A percentile compares a stretch with the other conserved stretches of the same genome.
Conservation (phyloP, 2,113 vertebrate genomes). For the Nibea coibor region DNA sequence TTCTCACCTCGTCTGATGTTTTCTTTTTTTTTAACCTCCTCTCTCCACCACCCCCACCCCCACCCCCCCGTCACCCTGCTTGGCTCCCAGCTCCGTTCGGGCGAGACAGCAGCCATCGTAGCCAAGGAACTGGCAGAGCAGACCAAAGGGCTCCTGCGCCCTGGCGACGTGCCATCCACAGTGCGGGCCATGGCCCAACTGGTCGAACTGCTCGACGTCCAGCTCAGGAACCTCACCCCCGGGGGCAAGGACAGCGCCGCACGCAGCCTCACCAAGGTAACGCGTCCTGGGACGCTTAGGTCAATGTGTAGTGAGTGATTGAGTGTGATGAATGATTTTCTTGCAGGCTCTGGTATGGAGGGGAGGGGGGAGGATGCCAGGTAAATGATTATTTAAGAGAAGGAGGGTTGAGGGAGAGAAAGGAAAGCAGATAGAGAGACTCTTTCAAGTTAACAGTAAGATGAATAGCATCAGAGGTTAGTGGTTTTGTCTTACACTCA, state of each 20-base stretch:
- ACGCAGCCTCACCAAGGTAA: constrained; percentile 96
- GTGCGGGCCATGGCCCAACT: constrained; percentile 97
- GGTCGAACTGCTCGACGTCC: constrained; percentile 94
- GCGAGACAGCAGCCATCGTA: constrained; percentile 97
- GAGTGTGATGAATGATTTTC: constrained; percentile 14
- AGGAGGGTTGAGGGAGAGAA: constrained; percentile 1
- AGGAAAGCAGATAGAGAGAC: constrained; percentile 20
- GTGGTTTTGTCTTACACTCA: constrained; percentile 31
- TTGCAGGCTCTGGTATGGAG: not conserved
- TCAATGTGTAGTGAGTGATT: constrained; percentile 20
- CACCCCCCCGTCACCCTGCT: constrained; percentile 31
- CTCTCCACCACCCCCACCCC: not conserved
- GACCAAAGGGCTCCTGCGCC: constrained; percentile 91
- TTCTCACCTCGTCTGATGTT: constrained; percentile 13
- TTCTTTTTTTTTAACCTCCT: constrained; percentile 18
- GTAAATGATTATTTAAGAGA: constrained; percentile 12
- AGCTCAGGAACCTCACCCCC: constrained; percentile 95
- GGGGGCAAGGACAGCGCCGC: constrained; percentile 98
- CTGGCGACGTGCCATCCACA: constrained; percentile 94
- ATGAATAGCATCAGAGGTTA: constrained; percentile 29
- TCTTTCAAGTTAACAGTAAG: constrained; percentile 31
- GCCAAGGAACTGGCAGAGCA: constrained; percentile 95
- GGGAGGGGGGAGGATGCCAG: not conserved
- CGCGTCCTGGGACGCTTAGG: not conserved
- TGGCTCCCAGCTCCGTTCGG: constrained; percentile 91